Evolutionary conservation across 2,888 invertebrate genomes (phyloP), one percentile per base, ranked within the genome.

Genomic region (Aspidapion aeneum): DNA sequence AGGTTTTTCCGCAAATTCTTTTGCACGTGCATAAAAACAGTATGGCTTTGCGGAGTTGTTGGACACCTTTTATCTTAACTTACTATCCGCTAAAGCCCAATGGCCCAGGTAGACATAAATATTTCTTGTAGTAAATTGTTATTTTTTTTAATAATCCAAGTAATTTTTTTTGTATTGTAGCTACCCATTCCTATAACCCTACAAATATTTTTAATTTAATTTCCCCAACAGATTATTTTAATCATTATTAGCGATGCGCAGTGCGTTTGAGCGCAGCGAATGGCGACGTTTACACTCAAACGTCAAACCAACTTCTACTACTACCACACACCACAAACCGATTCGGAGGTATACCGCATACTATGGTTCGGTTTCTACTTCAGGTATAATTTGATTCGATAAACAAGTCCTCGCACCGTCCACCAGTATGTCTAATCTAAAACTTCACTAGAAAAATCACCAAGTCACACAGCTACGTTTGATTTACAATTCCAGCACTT

Each of bases 271-370:
- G 35, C 35, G 12, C 35, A 7, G 3, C 35, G 35, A 35, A 35
- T 12, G 35, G 12, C 35, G 35, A 7, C 35, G 35, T 35, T 35
- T 35, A 35, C 35, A 35, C n/a, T n/a, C n/a, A n/a, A n/a, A n/a
- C n/a, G n/a, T n/a, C n/a, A n/a, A n/a, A n/a, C n/a, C n/a, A n/a
- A n/a, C n/a, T n/a, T n/a, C n/a, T n/a, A n/a, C n/a, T n/a, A n/a
- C n/a, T n/a, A n/a, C 35, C 35, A 35, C 35, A 35, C 35, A 3
- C 35, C 12, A 35, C 35, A 35, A 35, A 35, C 35, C n/a, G n/a
- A 74, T 81, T 67, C 74, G 81, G 73, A 77, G 81, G 73, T 80
- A 81, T 75, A 80, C 80, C 63, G 80, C 80, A 62, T 81, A 66
- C 57, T 66, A 80, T 74, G 80, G 81, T 69, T 77, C 80, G 64